Conservation (phyloP, 2,888 invertebrate species). For the Drosophila longiperda region DNA sequence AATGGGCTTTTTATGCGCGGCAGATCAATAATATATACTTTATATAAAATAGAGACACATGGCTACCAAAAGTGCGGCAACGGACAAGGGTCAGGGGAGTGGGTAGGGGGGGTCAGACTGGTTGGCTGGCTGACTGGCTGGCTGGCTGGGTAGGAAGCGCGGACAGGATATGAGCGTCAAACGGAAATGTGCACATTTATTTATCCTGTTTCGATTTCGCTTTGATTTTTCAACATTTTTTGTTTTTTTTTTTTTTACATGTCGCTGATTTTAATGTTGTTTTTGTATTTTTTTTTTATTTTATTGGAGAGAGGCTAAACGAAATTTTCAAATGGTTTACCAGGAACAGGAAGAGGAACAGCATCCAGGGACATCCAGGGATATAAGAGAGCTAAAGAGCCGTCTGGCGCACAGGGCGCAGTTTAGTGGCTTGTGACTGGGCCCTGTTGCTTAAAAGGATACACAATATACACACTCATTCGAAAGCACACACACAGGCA, state of each 20-base stretch:
- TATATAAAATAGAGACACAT: conserved; percentile 63
- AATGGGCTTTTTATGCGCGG: conserved; percentile 81
- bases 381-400: conserved; percentile 7
- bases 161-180: conserved; percentile 78
- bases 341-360: conserved; percentile 53
- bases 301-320: conserved; percentile 62
- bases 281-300: conserved; percentile 27
- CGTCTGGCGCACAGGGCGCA: conserved; percentile 37
- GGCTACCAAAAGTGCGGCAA: conserved; percentile 4
- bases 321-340: conserved; percentile 80
- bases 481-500: conserved; percentile 5
- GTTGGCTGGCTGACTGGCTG: conserved; percentile 6
- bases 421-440: conserved; percentile 69
- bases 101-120: neutral
- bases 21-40: conserved; percentile 79
- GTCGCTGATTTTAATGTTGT: conserved; percentile 28
- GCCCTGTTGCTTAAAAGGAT: conserved; percentile 23
- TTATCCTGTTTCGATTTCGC: conserved; percentile 81
- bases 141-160: conserved; percentile 61
- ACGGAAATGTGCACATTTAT: conserved; percentile 82
- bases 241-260: conserved; percentile 20
- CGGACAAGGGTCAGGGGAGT: neutral
- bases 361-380: conserved; percentile 7
- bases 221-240: conserved; percentile 70
- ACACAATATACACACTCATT: conserved; percentile 9